Percentiles rank a stretch among this genome's conserved stretches.
phyloP scores from a whole-genome alignment of 2,113 vertebrate genomes.

The Tachycineta bicolor region DNA sequence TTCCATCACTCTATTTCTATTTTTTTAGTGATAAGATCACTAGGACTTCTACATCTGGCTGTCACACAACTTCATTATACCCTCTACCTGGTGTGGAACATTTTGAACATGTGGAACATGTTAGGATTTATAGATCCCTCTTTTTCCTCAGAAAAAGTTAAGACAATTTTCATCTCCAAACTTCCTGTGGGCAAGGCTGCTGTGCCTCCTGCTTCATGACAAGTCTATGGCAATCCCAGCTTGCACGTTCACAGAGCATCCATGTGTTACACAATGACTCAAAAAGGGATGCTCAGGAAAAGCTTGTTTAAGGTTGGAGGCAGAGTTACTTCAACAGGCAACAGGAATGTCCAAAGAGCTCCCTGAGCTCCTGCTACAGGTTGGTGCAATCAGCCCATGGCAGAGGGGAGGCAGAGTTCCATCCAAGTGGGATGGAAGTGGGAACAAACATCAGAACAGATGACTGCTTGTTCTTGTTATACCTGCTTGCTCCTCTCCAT shows the following conservation, averaged over 20 bases:
- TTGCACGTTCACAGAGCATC: background rate
- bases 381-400: background rate
- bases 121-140: background rate
- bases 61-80: background rate
- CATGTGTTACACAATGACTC: background rate
- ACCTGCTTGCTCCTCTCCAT: background rate
- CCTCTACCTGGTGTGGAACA: background rate
- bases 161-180: background rate
- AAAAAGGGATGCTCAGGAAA: background rate
- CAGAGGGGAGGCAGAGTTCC: background rate
- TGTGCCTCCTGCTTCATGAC: background rate
- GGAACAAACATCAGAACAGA: background rate
- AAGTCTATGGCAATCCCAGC: background rate
- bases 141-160: background rate
- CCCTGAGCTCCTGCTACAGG: background rate
- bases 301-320: background rate
- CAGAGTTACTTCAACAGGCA: background rate
- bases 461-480: background rate
- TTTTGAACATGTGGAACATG: background rate
- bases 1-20: background rate
- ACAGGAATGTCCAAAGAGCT: background rate
- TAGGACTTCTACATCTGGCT: background rate
- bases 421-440: rapidly evolving
- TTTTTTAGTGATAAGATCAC: background rate
- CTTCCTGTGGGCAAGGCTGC: background rate